Evolutionary conservation across 2,113 vertebrate species (phyloP), one percentile per base, ranked within the genome.

Genomic region (Myxocyprinus asiaticus): DNA sequence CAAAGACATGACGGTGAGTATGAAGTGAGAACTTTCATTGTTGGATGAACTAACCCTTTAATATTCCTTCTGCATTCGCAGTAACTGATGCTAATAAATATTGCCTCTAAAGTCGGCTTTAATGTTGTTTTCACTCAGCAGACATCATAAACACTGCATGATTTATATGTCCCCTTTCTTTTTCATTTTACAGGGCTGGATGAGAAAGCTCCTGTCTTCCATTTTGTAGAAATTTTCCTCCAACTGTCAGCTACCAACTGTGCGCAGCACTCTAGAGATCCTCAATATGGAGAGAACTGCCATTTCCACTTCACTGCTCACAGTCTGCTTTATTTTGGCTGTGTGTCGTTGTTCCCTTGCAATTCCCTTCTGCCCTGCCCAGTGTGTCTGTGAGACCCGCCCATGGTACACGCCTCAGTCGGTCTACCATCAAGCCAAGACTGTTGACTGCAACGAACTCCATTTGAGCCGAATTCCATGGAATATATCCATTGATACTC

Each of bases 321-420:
- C 68, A 69, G 77, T 83, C 69, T 83, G 68, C 58, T 69, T 85
- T 0, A 7, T 85, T 47, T 62, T 85, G 79, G 79, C 79, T 72
- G 72, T n/a, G 53, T 85, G 67, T 81, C 67, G 51, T 61, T 76
- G 80, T 62, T 85, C 81, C 53, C 50, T 84, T 63, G 81, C 81
- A 63, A 63, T 66, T 50, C 73, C 82, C 63, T 85, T 84, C 81
- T 95, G 94, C 78, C 94, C 94, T 4, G 85, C 90, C 44, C 93
- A 92, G 86, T 95, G 94, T 79, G 93, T 94, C 74, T 95, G 94
- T 56, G 94, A 95, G 88, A 94, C 93, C 3, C 88, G 94, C 1
- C 94, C 94, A 0, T 95, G 94, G 94, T 94, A 94, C 88, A 95
- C 93, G 0, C 93, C 94, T 0, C 94, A 94, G 89, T 94, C 93